Percentiles rank a stretch among this genome's conserved stretches.
Evolutionary conservation across 2,113 vertebrate species (phyloP).

Genomic region (Panurus biarmicus): DNA sequence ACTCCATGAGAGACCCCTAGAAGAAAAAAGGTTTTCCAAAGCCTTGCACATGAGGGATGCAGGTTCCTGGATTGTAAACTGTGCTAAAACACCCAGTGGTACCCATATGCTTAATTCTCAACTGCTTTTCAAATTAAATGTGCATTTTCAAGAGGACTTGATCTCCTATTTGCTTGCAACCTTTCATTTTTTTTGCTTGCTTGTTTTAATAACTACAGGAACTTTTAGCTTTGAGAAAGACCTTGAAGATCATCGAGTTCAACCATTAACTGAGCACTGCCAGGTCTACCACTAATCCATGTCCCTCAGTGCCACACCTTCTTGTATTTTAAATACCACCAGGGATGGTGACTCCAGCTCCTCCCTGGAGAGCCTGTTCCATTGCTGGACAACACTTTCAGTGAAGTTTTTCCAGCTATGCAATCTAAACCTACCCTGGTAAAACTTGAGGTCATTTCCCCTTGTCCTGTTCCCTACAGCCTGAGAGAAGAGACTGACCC

Average conservation of each 20-base stretch:
- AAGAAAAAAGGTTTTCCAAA: not conserved
- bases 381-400: not conserved
- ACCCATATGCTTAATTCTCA: not conserved
- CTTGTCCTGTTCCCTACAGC: not conserved
- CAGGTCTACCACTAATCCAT: too few species aligned
- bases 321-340: not conserved
- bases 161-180: not conserved
- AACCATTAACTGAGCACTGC: not conserved
- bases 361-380: not conserved
- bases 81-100: not conserved
- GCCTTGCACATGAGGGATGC: accelerated
- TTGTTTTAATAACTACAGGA: not conserved
- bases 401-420: not conserved
- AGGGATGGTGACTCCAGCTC: not conserved
- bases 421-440: not conserved
- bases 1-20: not conserved
- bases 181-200: not conserved
- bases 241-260: not conserved
- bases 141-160: not conserved
- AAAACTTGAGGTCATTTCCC: not conserved
- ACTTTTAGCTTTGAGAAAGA: not conserved
- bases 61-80: not conserved
- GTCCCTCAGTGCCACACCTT: not conserved
- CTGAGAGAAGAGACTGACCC: not conserved
- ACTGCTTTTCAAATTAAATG: not conserved